Evolutionary conservation across 2,888 invertebrate genomes (phyloP), one percentile per base, ranked within the genome.

Genomic region (Diarsia mendica): DNA sequence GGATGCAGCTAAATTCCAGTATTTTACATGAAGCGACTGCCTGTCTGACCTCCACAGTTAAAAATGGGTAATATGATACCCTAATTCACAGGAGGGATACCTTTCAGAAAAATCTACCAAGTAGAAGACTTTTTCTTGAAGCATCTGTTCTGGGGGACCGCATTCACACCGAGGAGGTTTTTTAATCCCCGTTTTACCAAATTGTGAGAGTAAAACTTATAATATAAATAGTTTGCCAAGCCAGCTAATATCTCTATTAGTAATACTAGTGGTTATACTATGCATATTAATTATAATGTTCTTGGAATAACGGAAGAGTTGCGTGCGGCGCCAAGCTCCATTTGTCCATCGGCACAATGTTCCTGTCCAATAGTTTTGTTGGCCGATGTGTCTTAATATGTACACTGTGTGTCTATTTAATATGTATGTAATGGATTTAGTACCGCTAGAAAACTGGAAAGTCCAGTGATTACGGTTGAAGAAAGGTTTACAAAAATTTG

Each of bases 331-430:
- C 33, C 68, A 75, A 85, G 75, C 77, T 77, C 77, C 66, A 79
- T 77, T 77, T 75, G 65, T 64, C 49, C 33, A 46, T 72, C 48
- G 64, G 72, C 61, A 46, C 55, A n/a, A 8, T 66, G 86, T 85
- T 85, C 83, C 68, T 39, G 51, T 78, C 77, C 72, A 77, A 13
- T 85, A 23, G 64, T 28, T 85, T 71, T 67, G 74, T 86, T 77
- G 80, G 85, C 44, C 84, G 74, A 73, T 70, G 77, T 61, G 64
- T 84, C 67, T 76, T 73, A 76, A 77, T 77, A 75, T 67, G 67
- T 69, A 68, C 66, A 49, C n/a, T 51, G 48, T 39, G 33, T 39
- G 11, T 39, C 11, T 39, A 72, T n/a, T 60, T 66, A 28, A 18
- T 23, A 33, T 48, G 18, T 58, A 20, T 44, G 49, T 20, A 44